Evolutionary conservation across 30 jellyfish, hydroid and myxozoan genomes (phyloP), one percentile per base, ranked within the genome.

Genomic region (Haliclystus octoradiatus): DNA sequence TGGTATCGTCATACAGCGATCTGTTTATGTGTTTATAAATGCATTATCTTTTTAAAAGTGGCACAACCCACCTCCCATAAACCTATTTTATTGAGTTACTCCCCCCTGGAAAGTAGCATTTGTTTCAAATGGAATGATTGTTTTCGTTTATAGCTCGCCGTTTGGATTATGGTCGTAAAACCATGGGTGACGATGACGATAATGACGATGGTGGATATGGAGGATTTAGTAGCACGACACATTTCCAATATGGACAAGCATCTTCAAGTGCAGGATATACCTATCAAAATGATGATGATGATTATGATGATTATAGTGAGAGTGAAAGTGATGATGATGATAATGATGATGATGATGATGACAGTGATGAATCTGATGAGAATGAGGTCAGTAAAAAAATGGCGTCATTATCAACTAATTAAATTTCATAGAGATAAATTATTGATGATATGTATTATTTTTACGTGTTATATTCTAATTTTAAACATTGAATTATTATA

Each of bases 161-260:
- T 40, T 5, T 40, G 9, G 57, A 40, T 9, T 40, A 5, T 19
- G 57, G 57, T 40, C 57, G 57, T 19, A 40, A 40, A 19, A 40
- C 57, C 9, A 52, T n/a, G 70, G 70, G 28, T 2, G 72, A 49
- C 29, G 79, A 79, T 4, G 78, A 70, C 40, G 86, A 82, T 46
- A 90, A 73, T 26, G 76, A 49, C 3, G 76, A 82, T 1, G 90
- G 64, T 1, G n/a, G n/a, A n/a, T n/a, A n/a, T n/a, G 94, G 66
- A 14, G 84, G 32, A 47, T 71, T 72, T 62, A 73, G 28, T 61
- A 68, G 23, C 60, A 53, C 14, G 79, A 62, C 34, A 49, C 82
- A 0, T 31, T 31, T 65, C 62, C 79, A 26, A 79, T 73, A 12
- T 25, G 23, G 51, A 15, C 31, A 14, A 33, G 33, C 33, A 3